A percentile compares a stretch with the other conserved stretches of the same genome.
phyloP scores from a whole-genome alignment of 2,797 vertebrate species.

The Lutjanus argentimaculatus region DNA sequence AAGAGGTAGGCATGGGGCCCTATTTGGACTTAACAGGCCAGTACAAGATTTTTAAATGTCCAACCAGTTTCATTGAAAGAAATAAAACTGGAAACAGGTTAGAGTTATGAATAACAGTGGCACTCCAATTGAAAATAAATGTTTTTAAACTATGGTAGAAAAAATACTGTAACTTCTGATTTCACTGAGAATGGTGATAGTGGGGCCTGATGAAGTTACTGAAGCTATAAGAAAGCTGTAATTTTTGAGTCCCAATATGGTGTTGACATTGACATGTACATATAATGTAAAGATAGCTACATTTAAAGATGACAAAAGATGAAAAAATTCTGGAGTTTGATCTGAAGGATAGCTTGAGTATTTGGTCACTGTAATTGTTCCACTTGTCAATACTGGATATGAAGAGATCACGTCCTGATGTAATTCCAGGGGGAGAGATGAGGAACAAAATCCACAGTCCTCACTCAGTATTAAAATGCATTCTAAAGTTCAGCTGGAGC shows the following conservation, averaged over 20 bases:
- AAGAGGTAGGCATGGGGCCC: not conserved
- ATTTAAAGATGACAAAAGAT: not conserved
- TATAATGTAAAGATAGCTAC: not conserved
- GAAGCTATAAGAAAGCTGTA: too few species aligned
- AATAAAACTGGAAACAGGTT: not conserved
- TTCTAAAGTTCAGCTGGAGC: not conserved
- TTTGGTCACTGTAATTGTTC: too few species aligned
- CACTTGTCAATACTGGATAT: too few species aligned
- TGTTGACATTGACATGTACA: not conserved
- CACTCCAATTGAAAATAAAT: not conserved
- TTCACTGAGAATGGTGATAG: too few species aligned
- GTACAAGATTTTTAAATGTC: not conserved
- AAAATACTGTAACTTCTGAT: too few species aligned
- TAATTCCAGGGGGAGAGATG: too few species aligned
- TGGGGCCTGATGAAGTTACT: too few species aligned
- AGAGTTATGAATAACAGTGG: not conserved
- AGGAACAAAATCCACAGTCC: not conserved
- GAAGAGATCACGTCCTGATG: too few species aligned
- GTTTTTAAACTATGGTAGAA: not conserved
- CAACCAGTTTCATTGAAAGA: not conserved
- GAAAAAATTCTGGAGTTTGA: too few species aligned
- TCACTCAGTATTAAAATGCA: not conserved
- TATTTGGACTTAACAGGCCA: too few species aligned
- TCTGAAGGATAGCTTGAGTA: too few species aligned
- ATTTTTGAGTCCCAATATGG: not conserved